These are phyloP conservation scores for Eptatretus atami DNA, from an alignment of 2,797 vertebrate genomes.

Conservation along the genomic window DNA sequence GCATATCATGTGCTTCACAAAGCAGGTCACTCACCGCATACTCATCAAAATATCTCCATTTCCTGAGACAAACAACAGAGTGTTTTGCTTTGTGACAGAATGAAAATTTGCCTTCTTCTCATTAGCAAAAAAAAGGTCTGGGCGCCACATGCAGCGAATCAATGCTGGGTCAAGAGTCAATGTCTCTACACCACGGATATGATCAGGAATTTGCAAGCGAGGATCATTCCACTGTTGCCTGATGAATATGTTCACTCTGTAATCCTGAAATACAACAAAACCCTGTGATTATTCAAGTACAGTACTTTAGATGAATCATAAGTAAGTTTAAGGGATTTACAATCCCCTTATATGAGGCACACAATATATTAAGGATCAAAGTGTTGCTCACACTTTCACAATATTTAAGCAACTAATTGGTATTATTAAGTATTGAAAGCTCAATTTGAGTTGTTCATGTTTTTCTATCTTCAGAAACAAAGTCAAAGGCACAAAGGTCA, in stretches of 20 bases:
- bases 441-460: too few species aligned
- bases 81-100: conserved; percentile 92
- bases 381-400: too few species aligned
- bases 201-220: conserved; percentile 49
- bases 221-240: conserved; percentile 95
- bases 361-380: too few species aligned
- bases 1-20: too few species aligned
- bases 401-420: too few species aligned
- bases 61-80: conserved; percentile 82
- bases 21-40: conserved; percentile 36
- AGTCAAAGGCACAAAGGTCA: too few species aligned
- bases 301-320: too few species aligned
- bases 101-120: conserved; percentile 98
- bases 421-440: too few species aligned
- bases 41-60: conserved; percentile 88
- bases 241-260: conserved; percentile 87
- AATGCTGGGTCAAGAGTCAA: conserved; percentile 79
- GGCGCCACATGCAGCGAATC: conserved; percentile 97
- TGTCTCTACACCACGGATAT: conserved; percentile 61
- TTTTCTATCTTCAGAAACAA: too few species aligned
- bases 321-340: too few species aligned
- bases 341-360: too few species aligned
- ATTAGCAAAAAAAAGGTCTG: conserved; percentile 87
- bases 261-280: conserved; percentile 26
- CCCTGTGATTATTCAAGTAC: too few species aligned